Base-by-base conservation (phyloP, 2,113 vertebrate genomes). In the Saguinus imperator region DNA sequence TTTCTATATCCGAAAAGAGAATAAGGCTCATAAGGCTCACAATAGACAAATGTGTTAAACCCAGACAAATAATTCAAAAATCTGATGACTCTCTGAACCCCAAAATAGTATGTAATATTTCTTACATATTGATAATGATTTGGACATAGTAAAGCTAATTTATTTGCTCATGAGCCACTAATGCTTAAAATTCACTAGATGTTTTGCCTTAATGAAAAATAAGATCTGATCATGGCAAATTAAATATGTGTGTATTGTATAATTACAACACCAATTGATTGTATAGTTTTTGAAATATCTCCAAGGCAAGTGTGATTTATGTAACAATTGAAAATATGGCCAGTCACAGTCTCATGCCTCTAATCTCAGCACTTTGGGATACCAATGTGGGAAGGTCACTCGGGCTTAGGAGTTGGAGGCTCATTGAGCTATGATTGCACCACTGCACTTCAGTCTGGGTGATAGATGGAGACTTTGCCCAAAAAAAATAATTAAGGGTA, bases 181-280 rank as follows among this genome's bases (percentile, higher is more conserved):
- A 32, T 52, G 16, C 64, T 55, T 86, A 86, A 48, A 87, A 93
- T 96, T 93, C 50, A 55, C 29, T 68, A 43, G 20, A 3, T 70
- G 32, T 83, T 87, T 82, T 95, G 20, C 29, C 35, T 73, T 52
- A 55, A 57, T 89, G 43, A 76, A 73, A 96, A 96, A 72, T 94
- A 25, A 81, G 58, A 64, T 87, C 40, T 66, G 21, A 73, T 58
- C 13, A 72, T 5, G 8, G 27, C 52, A 76, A 89, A 87, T 70
- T 32, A 40, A 87, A 50, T 55, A 77, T 29, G 6, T 87, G 18
- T 70, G 32, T 89, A 79, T 45, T 84, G 68, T 35, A 89, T 23
- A 89, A 94, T 85, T 85, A 70, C 2, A 81, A 61, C 10, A 91
- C 48, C 6, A 61, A 64, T 85, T 90, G n/a, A 14, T 48, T 86